Evolutionary conservation across 2,797 vertebrate genomes (phyloP), one percentile per base, ranked within the genome.

Genomic region (Chrosomus eos): DNA sequence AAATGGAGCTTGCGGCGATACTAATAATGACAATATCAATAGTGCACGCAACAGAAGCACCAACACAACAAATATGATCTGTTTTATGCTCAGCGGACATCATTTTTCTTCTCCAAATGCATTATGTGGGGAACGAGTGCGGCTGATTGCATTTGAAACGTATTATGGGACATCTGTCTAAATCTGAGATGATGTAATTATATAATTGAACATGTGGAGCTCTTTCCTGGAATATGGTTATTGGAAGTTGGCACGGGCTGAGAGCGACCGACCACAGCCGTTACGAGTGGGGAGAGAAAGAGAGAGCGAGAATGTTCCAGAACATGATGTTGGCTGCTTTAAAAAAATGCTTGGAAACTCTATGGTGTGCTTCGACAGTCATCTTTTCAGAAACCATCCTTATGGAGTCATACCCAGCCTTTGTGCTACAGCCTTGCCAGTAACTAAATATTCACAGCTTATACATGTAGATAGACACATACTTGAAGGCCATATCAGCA

Each of bases 81-180:
- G 89, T 86, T 88, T 73, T 66, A 85, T 83, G 83, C 82, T 73
- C 81, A 51, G 85, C 87, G 81, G 88, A 88, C 87, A 87, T 89
- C 85, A 87, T 90, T 90, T 89, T 81, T 90, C 90, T 90, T 90
- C 85, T 86, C 81, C 84, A 80, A 88, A 86, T 74, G 85, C 90
- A 90, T 90, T 90, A 91, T 66, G 87, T 78, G 82, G 75, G 83
- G 89, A 88, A 87, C 81, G 88, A 84, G 89, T 90, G 88, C 83
- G 62, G 88, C 87, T 90, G 90, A 91, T 91, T 90, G 84, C 89
- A 91, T 91, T 87, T 89, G 82, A 88, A 90, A 89, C 86, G 73
- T 90, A 89, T 90, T 90, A 90, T 91, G 88, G 89, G 90, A 91
- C 90, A 90, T 91, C 90, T 89, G 90, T 91, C 90, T 91, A 90